phyloP scores from a whole-genome alignment of 2,888 invertebrate species.

The Ceratothoa steindachneri region DNA sequence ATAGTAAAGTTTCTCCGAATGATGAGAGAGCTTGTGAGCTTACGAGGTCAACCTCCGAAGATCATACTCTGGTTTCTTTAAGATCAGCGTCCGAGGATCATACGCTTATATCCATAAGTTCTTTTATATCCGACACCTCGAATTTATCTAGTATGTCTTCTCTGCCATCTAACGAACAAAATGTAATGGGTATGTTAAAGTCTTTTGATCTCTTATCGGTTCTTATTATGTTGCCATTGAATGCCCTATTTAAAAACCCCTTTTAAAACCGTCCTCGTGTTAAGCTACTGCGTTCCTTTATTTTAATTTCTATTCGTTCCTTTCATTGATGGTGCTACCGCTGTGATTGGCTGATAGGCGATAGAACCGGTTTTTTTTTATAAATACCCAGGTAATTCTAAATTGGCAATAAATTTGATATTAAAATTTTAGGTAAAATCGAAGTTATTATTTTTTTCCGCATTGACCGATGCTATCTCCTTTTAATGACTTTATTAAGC shows the following conservation, averaged over 20 bases:
- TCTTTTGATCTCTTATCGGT: background rate
- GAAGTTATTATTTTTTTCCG: no score
- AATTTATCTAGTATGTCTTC: slow-evolving; percentile 2
- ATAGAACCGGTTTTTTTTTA: no score
- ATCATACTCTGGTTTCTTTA: background rate
- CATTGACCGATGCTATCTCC: no score
- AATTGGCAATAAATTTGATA: no score
- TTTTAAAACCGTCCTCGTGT: no score
- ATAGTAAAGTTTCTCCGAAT: background rate
- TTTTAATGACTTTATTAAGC: no score
- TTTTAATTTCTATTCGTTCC: no score
- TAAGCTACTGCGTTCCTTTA: no score
- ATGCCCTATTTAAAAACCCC: background rate
- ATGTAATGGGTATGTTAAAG: background rate
- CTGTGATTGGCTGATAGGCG: no score
- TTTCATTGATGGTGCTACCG: no score
- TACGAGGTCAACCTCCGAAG: background rate
- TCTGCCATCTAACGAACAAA: background rate
- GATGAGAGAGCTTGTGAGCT: background rate
- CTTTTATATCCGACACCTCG: slow-evolving; percentile 1
- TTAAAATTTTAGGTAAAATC: no score
- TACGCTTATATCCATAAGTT: slow-evolving; percentile 1
- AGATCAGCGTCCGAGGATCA: background rate
- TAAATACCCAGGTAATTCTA: no score
- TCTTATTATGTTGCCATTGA: background rate